Base-by-base conservation (phyloP, 2,888 invertebrate species). In the Sepioteuthis lessoniana region DNA sequence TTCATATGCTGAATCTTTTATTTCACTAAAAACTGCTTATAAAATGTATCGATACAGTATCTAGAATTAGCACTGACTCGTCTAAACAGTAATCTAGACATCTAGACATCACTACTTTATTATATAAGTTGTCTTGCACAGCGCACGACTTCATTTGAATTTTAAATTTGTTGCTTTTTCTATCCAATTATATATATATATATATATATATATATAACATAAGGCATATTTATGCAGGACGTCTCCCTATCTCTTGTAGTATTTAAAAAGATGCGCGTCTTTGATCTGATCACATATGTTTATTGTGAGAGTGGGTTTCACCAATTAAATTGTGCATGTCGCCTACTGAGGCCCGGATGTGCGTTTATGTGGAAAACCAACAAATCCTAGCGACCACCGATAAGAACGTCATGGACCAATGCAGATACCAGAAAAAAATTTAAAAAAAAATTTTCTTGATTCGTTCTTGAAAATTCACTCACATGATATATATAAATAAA, bases 311-410 rank as follows among this genome's bases (percentile, higher is more conserved):
- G 35, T 35, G n/a, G 25, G n/a, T 35, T 76, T 35, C n/a, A 10
- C 76, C n/a, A 76, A 25, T n/a, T 76, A 76, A 76, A 76, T 76
- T 76, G 76, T n/a, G 76, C 76, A 76, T 76, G 76, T 76, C 35
- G 35, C 35, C 76, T 13, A 76, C n/a, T 76, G 76, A 76, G 19
- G 76, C 35, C 76, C 76, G 76, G 76, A 76, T 76, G 76, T 76
- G 76, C n/a, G 76, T n/a, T n/a, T 76, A n/a, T 76, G 76, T 76
- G 76, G n/a, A 76, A 76, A 76, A 76, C 76, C n/a, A 76, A 76
- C n/a, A 76, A 13, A 76, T 35, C 76, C 76, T 10, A n/a, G 76
- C 76, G 10, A 35, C 76, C n/a, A 76, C n/a, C n/a, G 35, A 76
- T 13, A 76, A 76, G 28, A n/a, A 13, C 0, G 16, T 76, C 76